Base-by-base conservation (phyloP, 2,888 invertebrate species). In the Melieria picta region DNA sequence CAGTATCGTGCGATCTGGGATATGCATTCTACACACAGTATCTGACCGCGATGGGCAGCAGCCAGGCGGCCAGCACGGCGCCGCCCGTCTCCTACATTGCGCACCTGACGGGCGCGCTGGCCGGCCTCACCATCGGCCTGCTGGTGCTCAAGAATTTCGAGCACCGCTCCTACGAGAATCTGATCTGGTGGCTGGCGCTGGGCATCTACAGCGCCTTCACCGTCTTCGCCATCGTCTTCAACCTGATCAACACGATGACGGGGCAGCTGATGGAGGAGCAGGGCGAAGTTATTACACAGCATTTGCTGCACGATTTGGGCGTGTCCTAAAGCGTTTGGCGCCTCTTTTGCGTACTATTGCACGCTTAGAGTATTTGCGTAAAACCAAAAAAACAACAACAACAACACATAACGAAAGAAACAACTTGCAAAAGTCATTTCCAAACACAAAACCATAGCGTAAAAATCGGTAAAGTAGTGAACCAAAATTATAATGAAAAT, bases 71-170 rank as follows among this genome's bases (percentile, higher is more conserved):
- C 5, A 48, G 52, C 45, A n/a, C 43, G 6, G 58, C 84, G 10
- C 94, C 93, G 9, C 93, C 96, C 4, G 96, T 98, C 57, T 96
- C 97, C 57, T 98, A 98, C 89, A 95, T 97, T 76, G 97, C 98
- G 66, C 98, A 98, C 89, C 90, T 98, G 84, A 96, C 96, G 67
- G 98, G 98, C 66, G 97, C 97, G 43, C 88, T 97, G 77, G 97
- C 97, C 16, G 98, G 98, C 7, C 91, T 98, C 68, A 97, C 97
- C 70, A 94, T 98, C 82, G 98, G 98, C 13, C 91, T 98, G 69
- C 89, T 97, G 72, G 96, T 98, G 74, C 89, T 98, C 76, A 97
- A 96, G 87, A 97, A 97, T 89, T 97, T 98, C 87, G 97, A 98
- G 87, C 95, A 96, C 86, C 75, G 77, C 45, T 90, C 96, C 57